Conservation (phyloP, 2,888 invertebrate genomes). For the Ditylenchus weischeri region DNA sequence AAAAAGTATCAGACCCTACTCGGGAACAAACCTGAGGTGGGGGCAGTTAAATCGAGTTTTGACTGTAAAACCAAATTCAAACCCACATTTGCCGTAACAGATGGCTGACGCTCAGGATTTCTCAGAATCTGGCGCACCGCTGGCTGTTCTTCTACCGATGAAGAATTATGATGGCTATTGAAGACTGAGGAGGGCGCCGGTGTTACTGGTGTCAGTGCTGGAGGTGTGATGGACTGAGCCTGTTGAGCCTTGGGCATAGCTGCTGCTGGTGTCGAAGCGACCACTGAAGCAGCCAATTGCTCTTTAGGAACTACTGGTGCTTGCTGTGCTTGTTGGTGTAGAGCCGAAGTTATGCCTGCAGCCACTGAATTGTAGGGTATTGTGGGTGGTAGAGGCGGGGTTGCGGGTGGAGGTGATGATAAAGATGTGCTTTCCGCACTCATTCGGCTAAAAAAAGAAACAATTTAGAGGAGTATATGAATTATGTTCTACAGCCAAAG, state of each 20-base stretch:
- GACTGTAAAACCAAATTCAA: too few species aligned
- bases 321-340: slow-evolving; percentile 5
- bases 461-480: too few species aligned
- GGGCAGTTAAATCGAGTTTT: too few species aligned
- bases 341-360: slow-evolving; percentile 36
- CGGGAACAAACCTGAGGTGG: too few species aligned
- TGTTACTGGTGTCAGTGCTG: background rate
- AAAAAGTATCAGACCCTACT: too few species aligned
- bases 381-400: slow-evolving; percentile 49
- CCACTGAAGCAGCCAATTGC: background rate
- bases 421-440: slow-evolving; percentile 34
- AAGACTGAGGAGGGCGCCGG: background rate
- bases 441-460: slow-evolving; percentile 30
- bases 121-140: background rate
- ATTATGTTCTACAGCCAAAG: too few species aligned
- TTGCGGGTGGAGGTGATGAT: slow-evolving; percentile 36
- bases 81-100: too few species aligned
- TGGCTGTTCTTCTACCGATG: background rate
- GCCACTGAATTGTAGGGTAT: slow-evolving; percentile 56
- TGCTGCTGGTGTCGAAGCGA: background rate
- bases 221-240: slow-evolving; percentile 3
- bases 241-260: background rate
- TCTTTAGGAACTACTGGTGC: background rate
- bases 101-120: too few species aligned
- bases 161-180: background rate